phyloP scores from a whole-genome alignment of 2,113 vertebrate species.

The Herpetotheres cachinnans region DNA sequence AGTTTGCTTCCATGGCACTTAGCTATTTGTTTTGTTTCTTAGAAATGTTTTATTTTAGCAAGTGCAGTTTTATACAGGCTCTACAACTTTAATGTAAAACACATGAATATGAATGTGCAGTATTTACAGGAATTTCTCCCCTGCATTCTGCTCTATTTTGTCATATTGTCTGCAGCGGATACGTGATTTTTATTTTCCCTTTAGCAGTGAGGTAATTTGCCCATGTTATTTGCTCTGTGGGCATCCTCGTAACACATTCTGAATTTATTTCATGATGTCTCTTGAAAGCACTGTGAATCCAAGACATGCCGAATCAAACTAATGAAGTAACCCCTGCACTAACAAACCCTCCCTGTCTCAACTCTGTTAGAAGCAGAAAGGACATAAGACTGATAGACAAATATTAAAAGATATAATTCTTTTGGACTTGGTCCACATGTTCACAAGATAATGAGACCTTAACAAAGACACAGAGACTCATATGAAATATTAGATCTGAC shows the following conservation, averaged over 20 bases:
- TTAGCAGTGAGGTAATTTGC: slow-evolving; percentile 70
- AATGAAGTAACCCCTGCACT: slow-evolving; percentile 73
- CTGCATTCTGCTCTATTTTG: slow-evolving; percentile 28
- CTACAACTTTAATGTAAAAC: not conserved
- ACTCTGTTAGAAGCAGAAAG: not conserved
- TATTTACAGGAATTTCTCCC: slow-evolving; percentile 16
- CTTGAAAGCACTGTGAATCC: slow-evolving; percentile 64
- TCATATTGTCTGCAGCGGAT: slow-evolving; percentile 37
- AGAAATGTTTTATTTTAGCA: slow-evolving; percentile 10
- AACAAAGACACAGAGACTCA: slow-evolving; percentile 30
- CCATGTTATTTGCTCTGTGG: slow-evolving; percentile 77
- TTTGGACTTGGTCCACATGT: slow-evolving; percentile 42
- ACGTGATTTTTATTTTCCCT: slow-evolving; percentile 49
- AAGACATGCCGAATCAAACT: slow-evolving; percentile 78
- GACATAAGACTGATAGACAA: slow-evolving; percentile 24
- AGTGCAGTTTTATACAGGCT: not conserved
- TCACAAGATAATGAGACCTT: slow-evolving; percentile 46
- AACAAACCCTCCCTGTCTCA: slow-evolving; percentile 60
- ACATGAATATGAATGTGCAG: not conserved
- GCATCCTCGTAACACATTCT: slow-evolving; percentile 69
- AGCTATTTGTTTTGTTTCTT: slow-evolving; percentile 9
- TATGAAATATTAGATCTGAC: slow-evolving; percentile 36
- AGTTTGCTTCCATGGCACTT: not conserved
- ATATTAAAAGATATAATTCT: slow-evolving; percentile 41
- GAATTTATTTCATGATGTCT: slow-evolving; percentile 69